phyloP scores from a whole-genome alignment of 2,888 invertebrate genomes.

The Orthosia gothica region DNA sequence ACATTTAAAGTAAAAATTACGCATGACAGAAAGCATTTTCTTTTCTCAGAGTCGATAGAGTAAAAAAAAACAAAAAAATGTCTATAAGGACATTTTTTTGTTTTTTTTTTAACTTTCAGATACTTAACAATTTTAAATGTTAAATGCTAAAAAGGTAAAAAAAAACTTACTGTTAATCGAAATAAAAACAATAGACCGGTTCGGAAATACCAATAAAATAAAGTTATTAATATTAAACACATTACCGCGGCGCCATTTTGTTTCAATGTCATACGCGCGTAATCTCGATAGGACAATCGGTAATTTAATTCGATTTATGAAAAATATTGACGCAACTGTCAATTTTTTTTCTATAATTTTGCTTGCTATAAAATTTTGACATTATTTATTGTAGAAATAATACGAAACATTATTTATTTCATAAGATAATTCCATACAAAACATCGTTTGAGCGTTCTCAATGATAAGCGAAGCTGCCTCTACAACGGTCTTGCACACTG shows the following conservation, averaged over 20 bases:
- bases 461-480: conserved; percentile 51
- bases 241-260: conserved; percentile 58
- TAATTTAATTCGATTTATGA: conserved; percentile 30
- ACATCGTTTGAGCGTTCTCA: conserved; percentile 47
- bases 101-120: too few relatives aligned
- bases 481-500: conserved; percentile 31
- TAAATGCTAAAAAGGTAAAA: background rate
- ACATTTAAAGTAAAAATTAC: background rate
- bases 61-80: too few relatives aligned
- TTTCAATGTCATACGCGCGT: conserved; percentile 54
- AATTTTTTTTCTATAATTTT: background rate
- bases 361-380: background rate
- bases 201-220: conserved; percentile 27
- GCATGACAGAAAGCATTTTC: too few relatives aligned
- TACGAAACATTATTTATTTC: conserved; percentile 5
- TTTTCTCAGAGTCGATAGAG: too few relatives aligned
- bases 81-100: too few relatives aligned
- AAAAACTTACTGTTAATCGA: conserved; percentile 4
- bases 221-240: conserved; percentile 21
- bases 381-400: conserved; percentile 1
- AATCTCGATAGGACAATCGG: conserved; percentile 33
- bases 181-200: conserved; percentile 48
- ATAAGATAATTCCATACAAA: conserved; percentile 43
- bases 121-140: too few relatives aligned
- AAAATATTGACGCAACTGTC: conserved; percentile 9